Evolutionary conservation across 2,797 vertebrate species (phyloP), one percentile per base, ranked within the genome.

Genomic region (Salarias fasciatus): DNA sequence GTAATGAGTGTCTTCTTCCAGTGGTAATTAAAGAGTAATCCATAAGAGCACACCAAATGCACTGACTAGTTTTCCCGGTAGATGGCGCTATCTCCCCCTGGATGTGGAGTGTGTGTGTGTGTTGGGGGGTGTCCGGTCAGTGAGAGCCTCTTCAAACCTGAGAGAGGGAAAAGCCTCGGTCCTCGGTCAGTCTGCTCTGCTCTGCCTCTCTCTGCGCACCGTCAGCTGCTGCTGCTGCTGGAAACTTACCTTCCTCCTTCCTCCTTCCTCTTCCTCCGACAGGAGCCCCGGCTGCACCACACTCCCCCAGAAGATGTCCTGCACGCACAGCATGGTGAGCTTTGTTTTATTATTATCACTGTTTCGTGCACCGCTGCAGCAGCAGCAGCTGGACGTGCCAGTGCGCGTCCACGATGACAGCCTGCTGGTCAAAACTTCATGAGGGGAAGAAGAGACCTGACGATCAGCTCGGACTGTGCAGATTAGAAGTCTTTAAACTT

Each of bases 121-220:
- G 4, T 4, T 4, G 31, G 4, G n/a, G 18, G 2, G 18, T 18
- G 18, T 24, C 18, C 18, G 18, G 18, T 14, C 18, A 24, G 18
- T 24, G 18, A 24, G 18, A 24, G 18, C 24, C 72, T 59, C 74
- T 92, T 92, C 77, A 92, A 91, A 93, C 69, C 80, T 63, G 66
- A 42, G 86, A 59, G 91, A 92, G 91, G 91, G 89, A 92, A 92
- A 87, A 48, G 38, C 47, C 56, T 13, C 47, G 9, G 47, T 28
- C 57, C 50, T n/a, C n/a, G n/a, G n/a, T n/a, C 71, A 56, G 18
- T 67, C 5, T 50, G 36, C 47, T 13, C 29, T 54, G 2, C 63
- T 29, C 33, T 1, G 33, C 11, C 13, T 46, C 46, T 56, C 55
- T 6, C 30, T 47, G 6, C 41, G 6, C 63, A 11, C 51, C 12